Evolutionary conservation across 1,140 invertebrate species (phyloP), one percentile per base, ranked within the genome.

Genomic region (Caenorhabditis tropicalis): DNA sequence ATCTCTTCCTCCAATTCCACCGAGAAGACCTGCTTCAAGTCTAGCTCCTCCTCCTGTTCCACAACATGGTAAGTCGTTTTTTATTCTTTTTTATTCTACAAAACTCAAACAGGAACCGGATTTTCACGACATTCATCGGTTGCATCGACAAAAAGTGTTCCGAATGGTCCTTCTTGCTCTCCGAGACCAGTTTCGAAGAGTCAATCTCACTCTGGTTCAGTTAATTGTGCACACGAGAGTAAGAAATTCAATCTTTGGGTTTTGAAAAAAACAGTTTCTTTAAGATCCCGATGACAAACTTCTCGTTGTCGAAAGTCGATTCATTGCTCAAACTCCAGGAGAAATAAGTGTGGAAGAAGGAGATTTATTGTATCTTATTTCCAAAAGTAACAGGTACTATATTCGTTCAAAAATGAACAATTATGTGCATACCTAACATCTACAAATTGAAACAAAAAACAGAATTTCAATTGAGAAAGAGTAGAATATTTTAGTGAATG

Each of bases 91-190:
- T 0, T 19, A 51, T 19, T 51, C 5, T 0, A 16, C 19, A 0
- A 0, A 19, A 51, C n/a, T 10, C 48, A 19, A 51, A 51, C 5
- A 51, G 10, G 48, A 51, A 16, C 5, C 12, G 65, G 29, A 5
- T 24, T 43, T 19, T 43, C 36, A 21, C 65, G 65, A 10, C 65
- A 74, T 74, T 12, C 65, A 9, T 74, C 65, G 7, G 65, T 29
- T 9, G 33, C 65, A 3, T 74, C 65, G 7, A 74, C 65, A 27
- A 74, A 74, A 74, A 74, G 65, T 74, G 65, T 74, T 74, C 65
- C 65, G 2, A 74, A 43, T 74, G 65, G 19, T 12, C 6, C 65
- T 10, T 58, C 53, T n/a, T 43, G 21, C 33, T 36, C 65, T 36
- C 65, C 65, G n/a, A 19, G 65, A 0, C 36, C 65, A 21, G 36